phyloP scores from a whole-genome alignment of 2,888 invertebrate genomes.

The Diploptera punctata region DNA sequence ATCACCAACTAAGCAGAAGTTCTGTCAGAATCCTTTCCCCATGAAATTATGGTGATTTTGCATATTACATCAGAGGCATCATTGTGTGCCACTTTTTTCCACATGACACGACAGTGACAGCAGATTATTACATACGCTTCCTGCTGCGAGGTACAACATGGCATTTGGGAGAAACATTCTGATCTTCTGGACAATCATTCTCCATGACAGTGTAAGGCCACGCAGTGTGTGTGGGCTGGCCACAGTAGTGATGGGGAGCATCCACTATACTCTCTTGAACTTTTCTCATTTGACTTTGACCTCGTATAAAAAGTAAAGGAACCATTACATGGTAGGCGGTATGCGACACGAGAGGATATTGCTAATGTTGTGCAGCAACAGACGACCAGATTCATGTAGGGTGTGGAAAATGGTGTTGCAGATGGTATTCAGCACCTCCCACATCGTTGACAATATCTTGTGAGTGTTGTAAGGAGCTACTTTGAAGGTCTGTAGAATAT shows the following conservation, averaged over 20 bases:
- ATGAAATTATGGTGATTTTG: not conserved
- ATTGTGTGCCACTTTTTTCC: slow-evolving; percentile 3
- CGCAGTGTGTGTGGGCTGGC: too few species aligned
- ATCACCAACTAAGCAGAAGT: not conserved
- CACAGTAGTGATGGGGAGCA: not conserved
- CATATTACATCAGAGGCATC: slow-evolving; percentile 8
- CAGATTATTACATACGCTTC: not conserved
- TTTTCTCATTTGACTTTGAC: not conserved
- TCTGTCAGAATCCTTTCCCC: slow-evolving; percentile 3
- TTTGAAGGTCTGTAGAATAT: not conserved
- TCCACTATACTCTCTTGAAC: not conserved
- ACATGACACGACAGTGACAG: slow-evolving; percentile 2
- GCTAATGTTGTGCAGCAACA: not conserved
- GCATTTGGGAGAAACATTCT: not conserved
- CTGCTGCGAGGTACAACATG: not conserved
- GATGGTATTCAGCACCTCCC: too few species aligned
- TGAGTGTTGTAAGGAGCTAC: not conserved
- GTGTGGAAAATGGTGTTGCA: not conserved
- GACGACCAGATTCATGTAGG: not conserved
- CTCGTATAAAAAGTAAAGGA: not conserved
- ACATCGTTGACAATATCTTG: too few species aligned
- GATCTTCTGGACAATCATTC: not conserved
- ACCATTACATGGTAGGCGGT: not conserved
- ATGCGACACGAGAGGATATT: not conserved
- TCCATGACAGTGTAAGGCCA: too few species aligned